phyloP scores from a whole-genome alignment of 2,113 vertebrate species.

The Tychaedon coryphoeus region DNA sequence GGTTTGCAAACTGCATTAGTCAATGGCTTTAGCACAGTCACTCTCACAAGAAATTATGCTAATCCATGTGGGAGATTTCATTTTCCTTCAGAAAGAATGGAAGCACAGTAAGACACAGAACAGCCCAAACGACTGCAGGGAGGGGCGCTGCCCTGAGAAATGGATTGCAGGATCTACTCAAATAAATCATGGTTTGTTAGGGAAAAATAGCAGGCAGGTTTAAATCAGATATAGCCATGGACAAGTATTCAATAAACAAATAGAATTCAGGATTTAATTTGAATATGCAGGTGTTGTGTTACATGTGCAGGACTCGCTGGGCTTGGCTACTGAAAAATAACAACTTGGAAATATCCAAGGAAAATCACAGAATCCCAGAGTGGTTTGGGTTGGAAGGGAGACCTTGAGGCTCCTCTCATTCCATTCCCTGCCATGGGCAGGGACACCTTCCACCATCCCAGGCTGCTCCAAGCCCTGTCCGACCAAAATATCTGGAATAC shows the following conservation, averaged over 20 bases:
- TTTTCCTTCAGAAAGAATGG: neutral
- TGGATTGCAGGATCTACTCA: neutral
- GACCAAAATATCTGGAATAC: neutral
- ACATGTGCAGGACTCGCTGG: fast-evolving
- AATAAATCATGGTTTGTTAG: neutral
- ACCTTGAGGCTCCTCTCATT: neutral
- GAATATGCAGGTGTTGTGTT: neutral
- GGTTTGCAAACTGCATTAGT: neutral
- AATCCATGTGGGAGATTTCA: neutral
- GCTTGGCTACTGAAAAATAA: neutral
- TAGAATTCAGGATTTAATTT: neutral
- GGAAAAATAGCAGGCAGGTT: neutral
- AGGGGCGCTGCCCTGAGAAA: neutral
- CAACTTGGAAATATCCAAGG: neutral
- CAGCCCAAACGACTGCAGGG: neutral
- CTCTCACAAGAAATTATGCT: neutral
- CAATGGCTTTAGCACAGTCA: neutral
- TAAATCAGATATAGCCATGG: neutral
- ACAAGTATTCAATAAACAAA: neutral
- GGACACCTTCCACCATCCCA: neutral
- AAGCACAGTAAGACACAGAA: neutral
- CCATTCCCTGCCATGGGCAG: neutral
- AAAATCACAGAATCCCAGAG: neutral
- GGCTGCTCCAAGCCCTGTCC: neutral
- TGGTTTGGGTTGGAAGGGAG: neutral